A percentile compares a stretch with the other conserved stretches of the same genome.
Evolutionary conservation across 2,888 invertebrate genomes (phyloP).

Genomic region (Hemithea aestivaria): DNA sequence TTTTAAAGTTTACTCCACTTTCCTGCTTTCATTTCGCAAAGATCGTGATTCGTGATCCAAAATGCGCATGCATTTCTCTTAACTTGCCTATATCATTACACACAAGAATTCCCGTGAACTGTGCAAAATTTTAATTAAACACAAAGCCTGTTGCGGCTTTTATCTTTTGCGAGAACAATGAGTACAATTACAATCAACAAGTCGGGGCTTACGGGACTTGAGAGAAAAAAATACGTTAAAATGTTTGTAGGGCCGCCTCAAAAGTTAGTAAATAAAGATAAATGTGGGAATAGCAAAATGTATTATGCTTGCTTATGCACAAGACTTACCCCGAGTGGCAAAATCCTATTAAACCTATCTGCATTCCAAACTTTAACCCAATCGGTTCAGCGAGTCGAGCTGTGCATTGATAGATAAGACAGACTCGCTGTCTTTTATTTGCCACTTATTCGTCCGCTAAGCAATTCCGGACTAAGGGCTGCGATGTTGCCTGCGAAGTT

Average conservation of each 20-base stretch:
- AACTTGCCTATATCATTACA: slow-evolving; percentile 19
- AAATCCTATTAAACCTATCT: too few species aligned
- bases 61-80: slow-evolving; percentile 6
- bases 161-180: slow-evolving; percentile 67
- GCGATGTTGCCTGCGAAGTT: too few species aligned
- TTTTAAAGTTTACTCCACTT: neutral
- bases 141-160: slow-evolving; percentile 51
- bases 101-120: slow-evolving; percentile 28
- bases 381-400: too few species aligned
- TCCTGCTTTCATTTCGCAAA: neutral
- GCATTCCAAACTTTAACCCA: too few species aligned
- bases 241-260: slow-evolving; percentile 4
- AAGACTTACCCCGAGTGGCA: too few species aligned
- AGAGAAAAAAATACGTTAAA: slow-evolving; percentile 34
- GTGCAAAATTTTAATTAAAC: slow-evolving; percentile 69
- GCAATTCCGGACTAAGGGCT: too few species aligned
- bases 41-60: slow-evolving; percentile 8
- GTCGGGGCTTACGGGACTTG: slow-evolving; percentile 53
- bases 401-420: too few species aligned
- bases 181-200: slow-evolving; percentile 59
- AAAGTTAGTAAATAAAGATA: neutral
- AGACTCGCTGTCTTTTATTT: too few species aligned
- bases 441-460: too few species aligned
- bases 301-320: too few species aligned
- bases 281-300: too few species aligned